phyloP scores from a whole-genome alignment of 2,888 invertebrate species.

The Apamea anceps region DNA sequence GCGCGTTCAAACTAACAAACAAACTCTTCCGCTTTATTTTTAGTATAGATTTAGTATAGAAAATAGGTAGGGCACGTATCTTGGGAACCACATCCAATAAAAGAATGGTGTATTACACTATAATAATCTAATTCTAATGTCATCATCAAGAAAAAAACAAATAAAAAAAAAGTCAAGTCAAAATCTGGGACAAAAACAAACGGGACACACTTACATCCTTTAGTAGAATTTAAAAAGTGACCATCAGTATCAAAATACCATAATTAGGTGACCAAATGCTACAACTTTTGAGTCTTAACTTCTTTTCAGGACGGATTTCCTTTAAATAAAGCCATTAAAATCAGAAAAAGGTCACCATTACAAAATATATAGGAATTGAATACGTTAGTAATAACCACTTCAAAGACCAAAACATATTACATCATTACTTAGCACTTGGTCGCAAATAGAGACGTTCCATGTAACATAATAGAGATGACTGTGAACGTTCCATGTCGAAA shows the following conservation, averaged over 20 bases:
- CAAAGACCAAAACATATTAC: constrained; percentile 64
- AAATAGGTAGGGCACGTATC: no score
- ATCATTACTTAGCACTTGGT: constrained; percentile 76
- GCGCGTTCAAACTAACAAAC: no score
- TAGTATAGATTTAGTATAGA: no score
- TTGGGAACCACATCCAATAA: not conserved
- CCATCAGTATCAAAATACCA: not conserved
- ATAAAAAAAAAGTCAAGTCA: no score
- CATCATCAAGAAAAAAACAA: no score
- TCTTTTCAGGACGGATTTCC: not conserved
- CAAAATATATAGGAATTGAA: not conserved
- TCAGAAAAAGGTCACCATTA: not conserved
- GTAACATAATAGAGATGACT: constrained; percentile 70
- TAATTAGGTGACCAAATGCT: no score
- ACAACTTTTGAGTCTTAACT: no score
- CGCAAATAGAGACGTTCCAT: constrained; percentile 74
- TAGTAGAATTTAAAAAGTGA: not conserved
- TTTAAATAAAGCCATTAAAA: not conserved
- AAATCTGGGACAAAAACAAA: no score
- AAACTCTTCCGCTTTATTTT: no score
- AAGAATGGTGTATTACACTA: no score
- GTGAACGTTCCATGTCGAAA: constrained; percentile 72
- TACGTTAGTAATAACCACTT: constrained; percentile 11
- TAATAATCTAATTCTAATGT: no score
- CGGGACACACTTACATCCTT: no score